phyloP scores from a whole-genome alignment of 2,888 invertebrate genomes.

The Perithous albicinctus region DNA sequence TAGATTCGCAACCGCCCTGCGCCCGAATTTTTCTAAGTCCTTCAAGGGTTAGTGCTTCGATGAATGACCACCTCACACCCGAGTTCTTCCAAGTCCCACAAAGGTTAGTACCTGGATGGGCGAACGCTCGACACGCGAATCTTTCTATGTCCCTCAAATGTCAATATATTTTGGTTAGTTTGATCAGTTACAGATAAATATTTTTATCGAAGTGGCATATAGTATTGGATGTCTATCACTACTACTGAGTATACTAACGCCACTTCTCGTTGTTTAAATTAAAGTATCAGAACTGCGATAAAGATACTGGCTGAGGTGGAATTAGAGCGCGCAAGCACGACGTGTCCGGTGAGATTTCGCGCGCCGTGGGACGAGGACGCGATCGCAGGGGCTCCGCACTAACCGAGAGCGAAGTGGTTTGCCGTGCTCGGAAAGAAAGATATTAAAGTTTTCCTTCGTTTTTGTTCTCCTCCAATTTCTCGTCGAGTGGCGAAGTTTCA shows the following conservation, averaged over 20 bases:
- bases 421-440: constrained; percentile 66
- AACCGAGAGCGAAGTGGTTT: constrained; percentile 60
- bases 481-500: constrained; percentile 52
- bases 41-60: too few species aligned
- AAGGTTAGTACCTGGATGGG: too few species aligned
- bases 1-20: too few species aligned
- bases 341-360: constrained; percentile 53
- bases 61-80: too few species aligned
- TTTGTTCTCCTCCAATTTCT: constrained; percentile 52
- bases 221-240: too few species aligned
- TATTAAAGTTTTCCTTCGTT: constrained; percentile 66
- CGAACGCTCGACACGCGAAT: too few species aligned
- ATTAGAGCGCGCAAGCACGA: constrained; percentile 50
- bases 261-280: constrained; percentile 38
- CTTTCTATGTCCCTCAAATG: too few species aligned
- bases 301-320: constrained; percentile 55
- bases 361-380: constrained; percentile 42
- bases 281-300: constrained; percentile 40
- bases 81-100: too few species aligned
- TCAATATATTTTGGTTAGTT: too few species aligned
- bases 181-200: too few species aligned
- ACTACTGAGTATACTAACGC: background rate
- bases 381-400: constrained; percentile 43
- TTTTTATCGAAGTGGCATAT: too few species aligned
- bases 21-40: too few species aligned